These are phyloP conservation scores for Sinhomidia bicolor DNA, from an alignment of 2,888 invertebrate species.

Conservation along the genomic window DNA sequence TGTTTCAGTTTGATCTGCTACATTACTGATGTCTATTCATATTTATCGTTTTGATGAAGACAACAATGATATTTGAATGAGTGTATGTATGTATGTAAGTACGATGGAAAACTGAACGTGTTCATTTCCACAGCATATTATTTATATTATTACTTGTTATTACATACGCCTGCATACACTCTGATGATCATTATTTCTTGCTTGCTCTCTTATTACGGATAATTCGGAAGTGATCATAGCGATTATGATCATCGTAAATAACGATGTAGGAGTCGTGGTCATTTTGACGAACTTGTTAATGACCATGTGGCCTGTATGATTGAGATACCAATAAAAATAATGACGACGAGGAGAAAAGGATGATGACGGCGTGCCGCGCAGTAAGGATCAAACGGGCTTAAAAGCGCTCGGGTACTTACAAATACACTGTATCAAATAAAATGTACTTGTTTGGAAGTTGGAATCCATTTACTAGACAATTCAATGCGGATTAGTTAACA, in stretches of 20 bases:
- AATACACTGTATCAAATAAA: no score
- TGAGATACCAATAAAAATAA: slow-evolving; percentile 38
- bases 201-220: slow-evolving; percentile 24
- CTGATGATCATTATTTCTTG: neutral
- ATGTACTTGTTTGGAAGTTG: no score
- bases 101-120: neutral
- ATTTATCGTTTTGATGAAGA: neutral
- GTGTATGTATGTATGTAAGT: no score
- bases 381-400: neutral
- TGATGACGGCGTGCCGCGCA: slow-evolving; percentile 28
- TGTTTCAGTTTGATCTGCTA: neutral
- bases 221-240: slow-evolving; percentile 63
- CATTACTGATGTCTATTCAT: neutral
- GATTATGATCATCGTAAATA: slow-evolving; percentile 63
- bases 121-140: neutral
- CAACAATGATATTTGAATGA: no score
- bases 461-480: no score
- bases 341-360: slow-evolving; percentile 7
- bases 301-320: slow-evolving; percentile 37
- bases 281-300: slow-evolving; percentile 16
- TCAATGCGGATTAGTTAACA: no score
- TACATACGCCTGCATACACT: no score
- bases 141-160: neutral
- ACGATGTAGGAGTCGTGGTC: slow-evolving; percentile 67
- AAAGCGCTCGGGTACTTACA: no score